phyloP scores from a whole-genome alignment of 2,888 invertebrate genomes.

The Hetaerina titia region DNA sequence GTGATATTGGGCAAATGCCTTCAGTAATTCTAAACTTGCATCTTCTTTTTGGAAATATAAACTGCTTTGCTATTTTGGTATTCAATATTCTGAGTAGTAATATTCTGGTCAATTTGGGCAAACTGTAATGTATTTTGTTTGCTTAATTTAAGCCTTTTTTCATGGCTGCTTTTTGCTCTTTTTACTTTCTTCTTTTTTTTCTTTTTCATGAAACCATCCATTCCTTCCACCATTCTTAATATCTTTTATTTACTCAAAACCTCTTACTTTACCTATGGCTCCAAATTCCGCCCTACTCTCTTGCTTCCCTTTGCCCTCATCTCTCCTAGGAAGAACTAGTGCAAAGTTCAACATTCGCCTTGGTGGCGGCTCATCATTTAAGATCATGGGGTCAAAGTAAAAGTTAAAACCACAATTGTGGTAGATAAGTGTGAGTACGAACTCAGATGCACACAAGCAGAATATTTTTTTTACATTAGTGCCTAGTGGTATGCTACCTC shows the following conservation, averaged over 20 bases:
- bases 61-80: not conserved
- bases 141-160: slow-evolving; percentile 44
- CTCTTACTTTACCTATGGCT: not conserved
- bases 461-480: slow-evolving; percentile 28
- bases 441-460: slow-evolving; percentile 40
- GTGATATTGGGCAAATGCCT: too few species aligned
- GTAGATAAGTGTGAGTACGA: slow-evolving; percentile 68
- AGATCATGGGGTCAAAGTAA: slow-evolving; percentile 68
- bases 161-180: slow-evolving; percentile 24
- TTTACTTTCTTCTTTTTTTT: slow-evolving; percentile 11
- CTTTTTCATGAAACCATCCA: slow-evolving; percentile 53
- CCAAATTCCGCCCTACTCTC: slow-evolving; percentile 62
- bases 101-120: not conserved
- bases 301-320: slow-evolving; percentile 42
- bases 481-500: slow-evolving; percentile 64
- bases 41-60: not conserved
- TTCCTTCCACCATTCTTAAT: slow-evolving; percentile 66
- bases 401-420: slow-evolving; percentile 38
- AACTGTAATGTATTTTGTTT: not conserved
- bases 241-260: slow-evolving; percentile 49
- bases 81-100: not conserved
- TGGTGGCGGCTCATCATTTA: slow-evolving; percentile 68
- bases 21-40: too few species aligned
- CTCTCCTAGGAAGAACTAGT: slow-evolving; percentile 68
- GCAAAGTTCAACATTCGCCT: slow-evolving; percentile 69